A percentile compares a stretch with the other conserved stretches of the same genome.
Evolutionary conservation across 2,113 vertebrate species (phyloP).

Genomic region (Myotis lucifugus): DNA sequence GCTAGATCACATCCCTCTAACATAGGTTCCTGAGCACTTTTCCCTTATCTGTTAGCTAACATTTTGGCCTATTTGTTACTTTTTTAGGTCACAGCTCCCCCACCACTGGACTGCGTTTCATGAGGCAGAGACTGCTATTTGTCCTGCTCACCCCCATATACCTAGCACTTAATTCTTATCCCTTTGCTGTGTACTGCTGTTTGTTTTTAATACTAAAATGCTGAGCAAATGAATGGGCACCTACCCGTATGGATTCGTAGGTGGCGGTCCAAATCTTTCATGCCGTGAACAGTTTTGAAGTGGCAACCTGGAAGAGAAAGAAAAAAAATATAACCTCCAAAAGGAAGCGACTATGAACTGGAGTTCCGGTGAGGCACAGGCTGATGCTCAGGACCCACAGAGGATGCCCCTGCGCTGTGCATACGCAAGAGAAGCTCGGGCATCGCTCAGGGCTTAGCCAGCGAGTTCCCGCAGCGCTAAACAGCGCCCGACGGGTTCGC

Average conservation of each 20-base stretch:
- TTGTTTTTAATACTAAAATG: background rate
- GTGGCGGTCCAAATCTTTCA: slow-evolving; percentile 98
- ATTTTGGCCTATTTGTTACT: background rate
- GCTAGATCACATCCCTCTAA: too few species aligned
- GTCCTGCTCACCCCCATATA: rapidly evolving
- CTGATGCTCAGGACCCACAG: rapidly evolving
- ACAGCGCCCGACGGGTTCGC: rapidly evolving
- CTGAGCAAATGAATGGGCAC: rapidly evolving
- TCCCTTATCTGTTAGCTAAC: background rate
- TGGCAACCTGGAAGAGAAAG: slow-evolving; percentile 89
- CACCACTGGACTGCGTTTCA: too few species aligned
- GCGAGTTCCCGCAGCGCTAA: rapidly evolving
- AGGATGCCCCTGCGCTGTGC: rapidly evolving
- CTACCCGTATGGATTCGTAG: slow-evolving; percentile 97
- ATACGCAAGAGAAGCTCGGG: rapidly evolving
- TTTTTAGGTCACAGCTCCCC: background rate
- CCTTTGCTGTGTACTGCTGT: rapidly evolving
- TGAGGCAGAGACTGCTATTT: background rate
- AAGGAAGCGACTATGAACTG: background rate
- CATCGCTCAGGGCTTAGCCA: rapidly evolving
- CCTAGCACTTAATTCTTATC: rapidly evolving
- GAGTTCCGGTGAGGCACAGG: rapidly evolving
- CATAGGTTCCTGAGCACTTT: rapidly evolving
- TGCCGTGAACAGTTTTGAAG: slow-evolving; percentile 97
- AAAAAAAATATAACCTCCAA: background rate